Evolutionary conservation across 2,888 invertebrate species (phyloP).

Genomic region (Macrophya annulata): DNA sequence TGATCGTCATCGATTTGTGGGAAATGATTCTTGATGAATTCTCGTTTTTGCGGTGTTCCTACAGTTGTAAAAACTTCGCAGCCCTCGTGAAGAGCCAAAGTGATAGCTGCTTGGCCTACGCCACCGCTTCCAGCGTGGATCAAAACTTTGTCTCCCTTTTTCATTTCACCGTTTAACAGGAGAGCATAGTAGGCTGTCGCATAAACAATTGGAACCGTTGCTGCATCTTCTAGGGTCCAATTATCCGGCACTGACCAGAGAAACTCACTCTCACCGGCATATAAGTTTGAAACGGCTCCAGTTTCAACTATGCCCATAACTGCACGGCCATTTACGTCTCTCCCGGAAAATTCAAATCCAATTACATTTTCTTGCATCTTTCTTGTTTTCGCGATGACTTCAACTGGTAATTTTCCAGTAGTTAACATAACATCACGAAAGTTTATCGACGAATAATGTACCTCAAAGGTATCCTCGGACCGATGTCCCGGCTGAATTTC

Average conservation of each 20-base stretch:
- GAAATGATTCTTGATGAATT: conserved; percentile 81
- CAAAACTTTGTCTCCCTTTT: conserved; percentile 75
- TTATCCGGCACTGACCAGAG: conserved; percentile 80
- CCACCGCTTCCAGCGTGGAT: conserved; percentile 80
- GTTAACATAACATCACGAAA: conserved; percentile 84
- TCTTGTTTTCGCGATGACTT: conserved; percentile 80
- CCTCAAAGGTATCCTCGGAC: conserved; percentile 73
- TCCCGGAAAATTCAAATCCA: conserved; percentile 83
- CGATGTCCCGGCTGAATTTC: conserved; percentile 72
- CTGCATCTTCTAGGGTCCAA: conserved; percentile 82
- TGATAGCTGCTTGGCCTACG: conserved; percentile 85
- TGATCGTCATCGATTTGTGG: conserved; percentile 83
- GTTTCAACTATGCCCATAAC: conserved; percentile 71
- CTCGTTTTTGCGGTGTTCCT: conserved; percentile 80
- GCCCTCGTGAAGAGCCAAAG: conserved; percentile 81
- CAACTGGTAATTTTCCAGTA: conserved; percentile 83
- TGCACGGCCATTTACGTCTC: conserved; percentile 70
- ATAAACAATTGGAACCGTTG: conserved; percentile 82
- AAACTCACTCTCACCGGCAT: conserved; percentile 75
- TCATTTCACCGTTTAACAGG: conserved; percentile 81
- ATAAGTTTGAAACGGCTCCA: conserved; percentile 79
- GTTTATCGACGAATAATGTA: conserved; percentile 81
- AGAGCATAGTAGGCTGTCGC: conserved; percentile 83
- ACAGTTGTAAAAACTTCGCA: conserved; percentile 83
- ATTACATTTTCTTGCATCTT: conserved; percentile 83